Evolutionary conservation across 1,140 invertebrate genomes (phyloP), one percentile per base, ranked within the genome.

Genomic region (Drosophila busckii): DNA sequence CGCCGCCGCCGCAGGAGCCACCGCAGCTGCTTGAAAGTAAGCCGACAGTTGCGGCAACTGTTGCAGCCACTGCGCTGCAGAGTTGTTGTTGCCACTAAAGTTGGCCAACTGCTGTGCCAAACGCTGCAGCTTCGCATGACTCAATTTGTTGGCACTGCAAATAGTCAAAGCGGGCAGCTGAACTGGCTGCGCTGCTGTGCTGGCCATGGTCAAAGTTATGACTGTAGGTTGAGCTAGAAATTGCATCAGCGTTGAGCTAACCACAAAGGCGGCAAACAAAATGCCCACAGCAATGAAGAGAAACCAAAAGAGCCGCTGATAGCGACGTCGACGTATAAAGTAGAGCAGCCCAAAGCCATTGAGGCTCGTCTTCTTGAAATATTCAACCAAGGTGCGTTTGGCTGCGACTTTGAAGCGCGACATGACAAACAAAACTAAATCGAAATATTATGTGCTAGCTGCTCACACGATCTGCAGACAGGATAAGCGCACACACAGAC

Each of bases 261-360:
- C 75, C 9, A 58, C 46, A 50, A 54, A 56, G 2, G 35, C 53
- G 38, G 73, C 73, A 4, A 52, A 45, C 1, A 32, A 1, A 1
- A 80, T 56, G 10, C 64, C 73, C 7, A 59, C 20, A 6, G 34
- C 56, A 10, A 80, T 73, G 22, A 80, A 80, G 0, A 45, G 29
- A 15, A 80, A 82, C 73, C 73, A 80, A 8, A 69, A 61, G 16
- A 82, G 20, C 20, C 73, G 31, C 25, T 80, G 73, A 19, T 60
- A 52, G 32, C 54, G 46, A 19, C 73, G 75, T n/a, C 42, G 23
- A 2, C 73, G 38, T 7, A 82, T 53, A 17, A 69, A 82, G 23
- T 82, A 82, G 6, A 80, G 28, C 31, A 80, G 12, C 0, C 75
- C 68, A 13, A 80, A 80, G 4, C 73, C 73, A 58, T 80, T 82